Evolutionary conservation across 2,888 invertebrate species (phyloP).

Genomic region (Dugesia japonica): DNA sequence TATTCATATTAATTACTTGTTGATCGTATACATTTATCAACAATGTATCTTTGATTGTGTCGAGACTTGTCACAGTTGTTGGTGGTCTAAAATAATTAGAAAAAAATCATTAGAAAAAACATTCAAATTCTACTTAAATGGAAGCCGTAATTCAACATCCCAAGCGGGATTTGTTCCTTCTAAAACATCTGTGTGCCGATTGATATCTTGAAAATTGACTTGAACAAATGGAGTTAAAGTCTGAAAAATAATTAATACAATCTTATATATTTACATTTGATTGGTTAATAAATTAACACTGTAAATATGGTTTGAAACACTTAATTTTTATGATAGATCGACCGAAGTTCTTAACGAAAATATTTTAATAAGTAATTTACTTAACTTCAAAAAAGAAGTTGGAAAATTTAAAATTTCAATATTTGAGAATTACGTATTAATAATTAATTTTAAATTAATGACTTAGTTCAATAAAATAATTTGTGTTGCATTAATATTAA

Average conservation of each 20-base stretch:
- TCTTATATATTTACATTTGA: not conserved
- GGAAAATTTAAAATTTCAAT: too few relatives aligned
- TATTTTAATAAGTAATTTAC: too few relatives aligned
- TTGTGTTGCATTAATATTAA: too few relatives aligned
- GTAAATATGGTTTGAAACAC: too few relatives aligned
- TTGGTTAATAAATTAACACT: not conserved
- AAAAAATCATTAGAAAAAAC: not conserved
- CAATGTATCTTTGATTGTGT: constrained; percentile 23
- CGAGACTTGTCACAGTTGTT: constrained; percentile 35
- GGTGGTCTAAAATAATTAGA: constrained; percentile 21
- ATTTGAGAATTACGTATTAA: too few relatives aligned
- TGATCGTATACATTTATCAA: constrained; percentile 24
- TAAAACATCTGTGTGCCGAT: constrained; percentile 57
- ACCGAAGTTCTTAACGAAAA: too few relatives aligned
- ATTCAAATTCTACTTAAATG: constrained; percentile 44
- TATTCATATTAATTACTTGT: constrained; percentile 30
- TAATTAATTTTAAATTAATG: too few relatives aligned
- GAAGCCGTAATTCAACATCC: constrained; percentile 68
- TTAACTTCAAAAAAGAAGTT: too few relatives aligned
- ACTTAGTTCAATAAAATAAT: too few relatives aligned
- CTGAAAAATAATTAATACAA: constrained; percentile 24
- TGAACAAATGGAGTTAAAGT: constrained; percentile 61
- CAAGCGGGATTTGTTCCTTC: constrained; percentile 73
- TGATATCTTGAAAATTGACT: constrained; percentile 57
- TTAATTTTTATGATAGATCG: too few relatives aligned